A percentile compares a stretch with the other conserved stretches of the same genome.
These are phyloP conservation scores for Gymnorhina tibicen DNA, from an alignment of 2,113 vertebrate genomes.

Conservation along the genomic window DNA sequence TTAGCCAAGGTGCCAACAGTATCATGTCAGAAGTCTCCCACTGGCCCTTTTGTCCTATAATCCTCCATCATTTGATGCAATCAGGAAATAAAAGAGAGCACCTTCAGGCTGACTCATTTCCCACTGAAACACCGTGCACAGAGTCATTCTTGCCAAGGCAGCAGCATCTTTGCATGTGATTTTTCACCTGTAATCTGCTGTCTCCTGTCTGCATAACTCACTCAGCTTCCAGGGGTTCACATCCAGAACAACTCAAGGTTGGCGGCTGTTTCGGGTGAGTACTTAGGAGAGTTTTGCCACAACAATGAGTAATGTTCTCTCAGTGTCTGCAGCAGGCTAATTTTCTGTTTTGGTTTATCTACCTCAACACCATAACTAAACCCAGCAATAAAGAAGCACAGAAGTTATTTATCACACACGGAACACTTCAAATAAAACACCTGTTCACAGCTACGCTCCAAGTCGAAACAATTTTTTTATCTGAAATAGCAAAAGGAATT, in stretches of 20 bases:
- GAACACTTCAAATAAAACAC: neutral
- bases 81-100: neutral
- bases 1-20: accelerated
- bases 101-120: neutral
- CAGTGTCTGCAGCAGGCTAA: neutral
- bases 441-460: neutral
- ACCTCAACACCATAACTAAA: neutral
- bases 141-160: neutral
- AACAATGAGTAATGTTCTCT: neutral
- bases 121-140: neutral
- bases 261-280: neutral
- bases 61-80: neutral
- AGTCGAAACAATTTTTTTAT: neutral
- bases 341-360: neutral
- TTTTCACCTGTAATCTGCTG: neutral
- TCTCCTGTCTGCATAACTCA: neutral
- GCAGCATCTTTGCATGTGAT: neutral
- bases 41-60: neutral
- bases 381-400: neutral
- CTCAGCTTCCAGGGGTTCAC: neutral
- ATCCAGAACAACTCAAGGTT: neutral
- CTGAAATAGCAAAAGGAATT: neutral
- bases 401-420: neutral
- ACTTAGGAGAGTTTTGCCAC: neutral
- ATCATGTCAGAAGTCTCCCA: neutral